phyloP scores from a whole-genome alignment of 2,113 vertebrate species.

The Nicator chloris region DNA sequence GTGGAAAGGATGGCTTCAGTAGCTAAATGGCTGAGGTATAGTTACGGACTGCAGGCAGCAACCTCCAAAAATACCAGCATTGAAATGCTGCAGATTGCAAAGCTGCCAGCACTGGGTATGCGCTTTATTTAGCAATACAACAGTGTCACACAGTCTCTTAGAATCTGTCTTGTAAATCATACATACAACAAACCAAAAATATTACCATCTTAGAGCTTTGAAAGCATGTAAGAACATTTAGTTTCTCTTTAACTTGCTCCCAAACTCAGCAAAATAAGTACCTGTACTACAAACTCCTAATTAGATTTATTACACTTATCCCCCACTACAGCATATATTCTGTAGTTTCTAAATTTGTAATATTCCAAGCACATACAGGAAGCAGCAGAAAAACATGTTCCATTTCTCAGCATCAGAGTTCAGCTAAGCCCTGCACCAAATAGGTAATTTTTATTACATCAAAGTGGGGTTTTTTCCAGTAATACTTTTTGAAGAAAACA shows the following conservation, averaged over 20 bases:
- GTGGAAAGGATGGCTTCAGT: constrained; percentile 44
- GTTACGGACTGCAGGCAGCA: constrained; percentile 37
- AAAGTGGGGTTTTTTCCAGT: accelerated
- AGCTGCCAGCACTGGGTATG: constrained; percentile 35
- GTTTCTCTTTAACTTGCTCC: background rate
- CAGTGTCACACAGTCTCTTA: background rate
- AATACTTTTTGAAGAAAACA: background rate
- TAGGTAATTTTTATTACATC: background rate
- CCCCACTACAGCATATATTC: background rate
- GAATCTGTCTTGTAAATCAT: background rate
- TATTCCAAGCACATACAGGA: background rate
- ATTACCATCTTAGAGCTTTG: background rate
- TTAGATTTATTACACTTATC: background rate
- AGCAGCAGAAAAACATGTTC: background rate
- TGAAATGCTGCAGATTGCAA: constrained; percentile 53
- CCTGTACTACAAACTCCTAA: background rate
- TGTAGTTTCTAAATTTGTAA: background rate
- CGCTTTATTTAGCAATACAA: constrained; percentile 54
- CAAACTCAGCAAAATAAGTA: background rate
- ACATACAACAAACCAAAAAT: background rate
- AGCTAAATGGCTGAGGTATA: constrained; percentile 22
- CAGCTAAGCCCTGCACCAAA: background rate
- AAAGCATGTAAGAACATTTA: background rate
- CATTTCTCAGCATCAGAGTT: background rate
- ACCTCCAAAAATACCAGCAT: constrained; percentile 46